These are phyloP conservation scores for Chymomyza fuscimana DNA, from an alignment of 2,888 invertebrate species.

Conservation along the genomic window DNA sequence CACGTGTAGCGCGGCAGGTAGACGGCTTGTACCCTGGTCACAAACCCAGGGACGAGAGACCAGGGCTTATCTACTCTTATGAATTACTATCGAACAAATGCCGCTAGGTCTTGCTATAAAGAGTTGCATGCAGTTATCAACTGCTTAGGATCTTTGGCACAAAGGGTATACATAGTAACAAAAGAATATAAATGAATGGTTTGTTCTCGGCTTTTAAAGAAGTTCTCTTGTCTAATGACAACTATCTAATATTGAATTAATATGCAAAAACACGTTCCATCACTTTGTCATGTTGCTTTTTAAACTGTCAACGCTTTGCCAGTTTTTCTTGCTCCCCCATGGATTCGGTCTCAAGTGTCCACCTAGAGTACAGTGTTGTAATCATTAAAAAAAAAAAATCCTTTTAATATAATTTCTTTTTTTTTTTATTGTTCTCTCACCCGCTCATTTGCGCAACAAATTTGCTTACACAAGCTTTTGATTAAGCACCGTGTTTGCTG, in stretches of 20 bases:
- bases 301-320: conserved; percentile 2
- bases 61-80: conserved; percentile 46
- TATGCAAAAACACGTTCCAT: conserved; percentile 51
- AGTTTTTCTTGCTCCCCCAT: background rate
- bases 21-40: conserved; percentile 25
- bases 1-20: conserved; percentile 69
- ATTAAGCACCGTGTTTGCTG: conserved; percentile 52
- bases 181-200: conserved; percentile 22
- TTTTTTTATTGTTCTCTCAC: conserved; percentile 5
- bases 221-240: conserved; percentile 17
- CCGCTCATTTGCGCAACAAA: conserved; percentile 47
- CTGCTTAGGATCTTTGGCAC: conserved; percentile 16
- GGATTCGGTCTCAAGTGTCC: conserved; percentile 40
- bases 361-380: background rate
- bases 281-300: conserved; percentile 11
- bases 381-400: conserved; percentile 13
- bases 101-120: conserved; percentile 25
- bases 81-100: conserved; percentile 26
- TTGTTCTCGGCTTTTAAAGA: background rate
- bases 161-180: conserved; percentile 16
- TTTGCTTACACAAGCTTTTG: conserved; percentile 60
- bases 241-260: conserved; percentile 1
- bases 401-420: conserved; percentile 4
- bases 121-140: conserved; percentile 52
- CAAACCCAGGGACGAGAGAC: background rate